These are phyloP conservation scores for Acleris literana DNA, from an alignment of 2,888 invertebrate genomes.

Conservation along the genomic window DNA sequence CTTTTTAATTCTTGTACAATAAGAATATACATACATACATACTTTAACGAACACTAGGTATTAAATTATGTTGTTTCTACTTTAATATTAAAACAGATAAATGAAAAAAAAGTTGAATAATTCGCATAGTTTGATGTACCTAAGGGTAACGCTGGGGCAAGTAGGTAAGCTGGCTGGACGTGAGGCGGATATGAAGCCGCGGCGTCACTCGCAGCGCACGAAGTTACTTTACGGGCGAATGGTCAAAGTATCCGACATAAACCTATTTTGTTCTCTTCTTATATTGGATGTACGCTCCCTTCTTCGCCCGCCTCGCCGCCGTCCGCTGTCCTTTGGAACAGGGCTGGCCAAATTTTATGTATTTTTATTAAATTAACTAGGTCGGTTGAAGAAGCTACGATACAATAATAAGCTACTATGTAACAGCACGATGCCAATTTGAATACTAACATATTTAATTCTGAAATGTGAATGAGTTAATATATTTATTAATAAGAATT, in stretches of 20 bases:
- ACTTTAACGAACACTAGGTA: too few relatives aligned
- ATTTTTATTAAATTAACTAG: neutral
- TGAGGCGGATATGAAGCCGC: slow-evolving; percentile 51
- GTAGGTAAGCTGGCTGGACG: slow-evolving; percentile 9
- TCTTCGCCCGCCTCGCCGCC: slow-evolving; percentile 66
- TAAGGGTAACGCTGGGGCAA: neutral
- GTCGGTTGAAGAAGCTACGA: neutral
- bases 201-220: slow-evolving; percentile 64
- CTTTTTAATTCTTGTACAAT: too few relatives aligned
- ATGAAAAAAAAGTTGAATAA: too few relatives aligned
- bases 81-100: too few relatives aligned
- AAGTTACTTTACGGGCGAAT: slow-evolving; percentile 81
- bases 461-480: too few relatives aligned
- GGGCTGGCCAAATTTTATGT: slow-evolving; percentile 54
- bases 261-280: slow-evolving; percentile 84
- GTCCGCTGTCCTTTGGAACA: slow-evolving; percentile 68
- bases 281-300: slow-evolving; percentile 82
- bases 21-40: too few relatives aligned
- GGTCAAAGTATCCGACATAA: slow-evolving; percentile 84
- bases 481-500: too few relatives aligned
- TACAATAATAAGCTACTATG: too few relatives aligned
- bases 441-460: too few relatives aligned
- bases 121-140: too few relatives aligned
- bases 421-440: too few relatives aligned
- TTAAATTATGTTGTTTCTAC: too few relatives aligned